phyloP scores from a whole-genome alignment of 2,888 invertebrate genomes.

The Sympetrum striolatum region DNA sequence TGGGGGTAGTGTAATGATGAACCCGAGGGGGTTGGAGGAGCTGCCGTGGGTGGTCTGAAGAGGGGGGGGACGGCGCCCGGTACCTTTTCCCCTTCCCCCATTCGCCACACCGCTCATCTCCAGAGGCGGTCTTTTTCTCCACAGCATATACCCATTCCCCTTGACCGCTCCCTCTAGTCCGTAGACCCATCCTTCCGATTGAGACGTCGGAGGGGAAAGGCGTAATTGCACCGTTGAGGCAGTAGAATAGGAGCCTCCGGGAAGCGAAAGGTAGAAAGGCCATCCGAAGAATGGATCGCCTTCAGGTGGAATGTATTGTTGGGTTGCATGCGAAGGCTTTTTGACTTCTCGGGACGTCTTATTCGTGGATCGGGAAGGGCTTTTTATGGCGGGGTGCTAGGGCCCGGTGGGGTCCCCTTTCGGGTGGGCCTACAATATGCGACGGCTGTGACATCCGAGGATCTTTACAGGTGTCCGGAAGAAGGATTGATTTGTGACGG shows the following conservation, averaged over 20 bases:
- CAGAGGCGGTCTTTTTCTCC: slow-evolving; percentile 30
- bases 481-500: too few relatives aligned
- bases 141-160: slow-evolving; percentile 43
- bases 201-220: slow-evolving; percentile 6
- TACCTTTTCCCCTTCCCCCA: slow-evolving; percentile 45
- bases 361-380: not conserved
- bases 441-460: too few relatives aligned
- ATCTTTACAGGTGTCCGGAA: too few relatives aligned
- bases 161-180: slow-evolving; percentile 2
- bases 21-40: slow-evolving; percentile 25
- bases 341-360: not conserved
- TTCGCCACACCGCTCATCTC: slow-evolving; percentile 1
- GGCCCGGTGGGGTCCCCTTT: too few relatives aligned
- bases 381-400: too few relatives aligned
- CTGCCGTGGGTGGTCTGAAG: slow-evolving; percentile 23
- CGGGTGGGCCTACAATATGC: too few relatives aligned
- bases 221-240: slow-evolving; percentile 35
- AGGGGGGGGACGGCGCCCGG: slow-evolving; percentile 49
- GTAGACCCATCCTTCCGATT: not conserved
- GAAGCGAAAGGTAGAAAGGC: not conserved
- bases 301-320: not conserved
- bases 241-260: not conserved
- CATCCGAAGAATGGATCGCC: not conserved
- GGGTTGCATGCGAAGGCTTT: not conserved
- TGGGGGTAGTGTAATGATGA: slow-evolving; percentile 35